phyloP scores from a whole-genome alignment of 1,140 invertebrate species.

The Diabrotica undecimpunctata region DNA sequence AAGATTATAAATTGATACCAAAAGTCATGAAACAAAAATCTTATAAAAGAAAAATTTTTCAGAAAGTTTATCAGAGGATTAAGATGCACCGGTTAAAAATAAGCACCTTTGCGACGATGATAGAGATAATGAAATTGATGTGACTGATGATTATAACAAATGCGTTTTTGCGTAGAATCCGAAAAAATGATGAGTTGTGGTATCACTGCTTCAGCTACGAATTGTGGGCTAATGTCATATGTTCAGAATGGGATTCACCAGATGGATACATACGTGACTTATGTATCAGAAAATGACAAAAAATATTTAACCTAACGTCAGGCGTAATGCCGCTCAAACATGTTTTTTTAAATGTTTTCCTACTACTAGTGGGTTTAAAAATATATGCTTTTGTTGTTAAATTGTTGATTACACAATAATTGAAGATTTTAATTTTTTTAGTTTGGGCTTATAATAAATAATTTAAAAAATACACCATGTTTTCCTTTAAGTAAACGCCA shows the following conservation, averaged over 20 bases:
- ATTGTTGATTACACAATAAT: too few species aligned
- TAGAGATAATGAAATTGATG: conserved; percentile 36
- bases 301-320: conserved; percentile 22
- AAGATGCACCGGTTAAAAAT: too few species aligned
- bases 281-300: conserved; percentile 14
- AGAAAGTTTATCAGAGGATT: conserved; percentile 16
- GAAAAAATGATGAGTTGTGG: conserved; percentile 40
- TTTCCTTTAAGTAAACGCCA: too few species aligned
- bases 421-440: too few species aligned
- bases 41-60: conserved; percentile 16
- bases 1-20: too few species aligned
- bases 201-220: conserved; percentile 37
- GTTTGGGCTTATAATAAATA: too few species aligned
- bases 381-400: too few species aligned
- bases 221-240: conserved; percentile 38
- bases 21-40: too few species aligned
- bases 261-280: conserved; percentile 36
- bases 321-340: conserved; percentile 22
- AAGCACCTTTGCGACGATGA: conserved; percentile 32
- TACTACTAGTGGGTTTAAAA: conserved; percentile 20
- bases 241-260: conserved; percentile 36
- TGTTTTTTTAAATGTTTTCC: conserved; percentile 19
- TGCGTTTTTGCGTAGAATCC: conserved; percentile 28
- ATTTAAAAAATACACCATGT: too few species aligned
- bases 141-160: conserved; percentile 33